Conservation (phyloP, 2,797 vertebrate species). For the Thunnus albacares region DNA sequence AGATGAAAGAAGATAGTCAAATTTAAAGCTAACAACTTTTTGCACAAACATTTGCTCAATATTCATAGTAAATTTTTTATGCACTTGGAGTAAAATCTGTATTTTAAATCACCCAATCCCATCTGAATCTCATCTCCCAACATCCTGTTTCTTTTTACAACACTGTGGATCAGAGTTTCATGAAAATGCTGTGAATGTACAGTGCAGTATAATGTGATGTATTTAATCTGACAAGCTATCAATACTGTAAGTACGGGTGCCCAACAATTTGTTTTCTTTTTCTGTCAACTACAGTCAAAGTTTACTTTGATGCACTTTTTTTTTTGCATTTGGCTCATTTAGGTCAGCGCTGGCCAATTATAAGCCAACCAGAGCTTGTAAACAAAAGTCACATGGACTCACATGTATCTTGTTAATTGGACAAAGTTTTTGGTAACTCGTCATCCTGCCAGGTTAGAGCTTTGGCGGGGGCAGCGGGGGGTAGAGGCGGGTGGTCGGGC, state of each 20-base stretch:
- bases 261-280: constrained; percentile 48
- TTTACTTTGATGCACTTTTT: constrained; percentile 37
- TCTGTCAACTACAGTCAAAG: constrained; percentile 35
- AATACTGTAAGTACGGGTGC: constrained; percentile 35
- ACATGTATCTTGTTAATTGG: constrained; percentile 68
- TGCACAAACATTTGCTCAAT: constrained; percentile 27
- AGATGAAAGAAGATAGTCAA: background rate
- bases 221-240: constrained; percentile 62
- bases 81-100: constrained; percentile 15
- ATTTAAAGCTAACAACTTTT: background rate
- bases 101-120: constrained; percentile 10
- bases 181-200: constrained; percentile 27
- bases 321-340: constrained; percentile 63
- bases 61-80: constrained; percentile 15
- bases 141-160: background rate
- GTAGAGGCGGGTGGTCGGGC: constrained; percentile 50
- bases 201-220: constrained; percentile 55
- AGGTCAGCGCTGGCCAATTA: constrained; percentile 63
- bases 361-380: constrained; percentile 47
- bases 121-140: constrained; percentile 13
- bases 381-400: constrained; percentile 67
- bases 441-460: constrained; percentile 68
- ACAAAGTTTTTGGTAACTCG: constrained; percentile 59
- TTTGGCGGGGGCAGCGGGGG: constrained; percentile 34
- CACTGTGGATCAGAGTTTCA: constrained; percentile 16